Conservation (phyloP, 2,113 vertebrate genomes). For the Columba janthina region DNA sequence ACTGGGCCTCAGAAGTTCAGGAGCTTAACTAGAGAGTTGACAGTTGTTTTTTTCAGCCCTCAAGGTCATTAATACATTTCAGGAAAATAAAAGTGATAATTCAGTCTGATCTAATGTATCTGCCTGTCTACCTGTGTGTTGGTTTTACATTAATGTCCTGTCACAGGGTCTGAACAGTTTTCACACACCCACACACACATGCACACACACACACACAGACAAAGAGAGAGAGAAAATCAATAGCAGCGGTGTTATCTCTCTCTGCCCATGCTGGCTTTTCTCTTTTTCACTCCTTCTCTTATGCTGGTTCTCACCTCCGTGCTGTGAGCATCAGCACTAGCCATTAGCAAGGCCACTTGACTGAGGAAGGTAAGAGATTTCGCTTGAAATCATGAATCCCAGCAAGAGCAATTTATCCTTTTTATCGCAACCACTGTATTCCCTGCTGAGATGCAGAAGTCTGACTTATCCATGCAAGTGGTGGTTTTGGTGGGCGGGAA, state of each 20-base stretch:
- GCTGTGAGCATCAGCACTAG: neutral
- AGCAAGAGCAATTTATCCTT: neutral
- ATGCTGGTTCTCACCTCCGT: neutral
- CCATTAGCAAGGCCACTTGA: rapidly evolving
- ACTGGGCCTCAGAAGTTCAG: neutral
- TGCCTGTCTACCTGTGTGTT: neutral
- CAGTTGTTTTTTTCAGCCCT: neutral
- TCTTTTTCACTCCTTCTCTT: neutral
- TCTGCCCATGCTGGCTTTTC: neutral
- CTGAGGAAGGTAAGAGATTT: neutral
- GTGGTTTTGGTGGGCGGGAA: neutral
- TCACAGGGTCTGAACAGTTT: neutral
- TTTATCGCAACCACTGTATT: rapidly evolving
- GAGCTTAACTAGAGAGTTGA: neutral
- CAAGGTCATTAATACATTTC: neutral
- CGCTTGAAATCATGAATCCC: neutral
- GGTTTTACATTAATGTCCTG: neutral
- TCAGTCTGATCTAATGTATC: neutral
- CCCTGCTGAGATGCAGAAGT: neutral
- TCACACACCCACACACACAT: neutral
- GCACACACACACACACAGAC: neutral
- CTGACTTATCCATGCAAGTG: rapidly evolving
- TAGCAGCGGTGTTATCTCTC: neutral
- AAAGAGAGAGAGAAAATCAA: neutral
- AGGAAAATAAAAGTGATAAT: neutral